These are phyloP conservation scores for Apis mellifera DNA, from an alignment of 1,140 invertebrate species.

Conservation along the genomic window DNA sequence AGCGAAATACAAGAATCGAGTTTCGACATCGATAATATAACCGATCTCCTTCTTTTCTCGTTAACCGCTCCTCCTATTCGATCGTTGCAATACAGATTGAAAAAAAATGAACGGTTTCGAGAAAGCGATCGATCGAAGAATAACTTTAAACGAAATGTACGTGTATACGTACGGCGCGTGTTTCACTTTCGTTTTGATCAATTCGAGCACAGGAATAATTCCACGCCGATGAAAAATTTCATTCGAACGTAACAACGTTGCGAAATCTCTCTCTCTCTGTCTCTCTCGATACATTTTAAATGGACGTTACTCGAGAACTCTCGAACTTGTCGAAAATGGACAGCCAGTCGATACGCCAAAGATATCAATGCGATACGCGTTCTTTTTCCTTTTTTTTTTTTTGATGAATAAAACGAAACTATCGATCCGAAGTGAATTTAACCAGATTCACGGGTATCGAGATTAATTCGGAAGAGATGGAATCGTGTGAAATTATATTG, in stretches of 20 bases:
- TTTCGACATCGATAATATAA: neutral
- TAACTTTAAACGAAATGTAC: too few relatives aligned
- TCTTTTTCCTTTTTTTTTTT: neutral
- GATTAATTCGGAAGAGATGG: too few relatives aligned
- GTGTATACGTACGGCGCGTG: neutral
- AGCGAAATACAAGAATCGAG: neutral
- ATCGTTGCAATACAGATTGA: neutral
- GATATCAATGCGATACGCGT: neutral
- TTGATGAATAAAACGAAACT: neutral
- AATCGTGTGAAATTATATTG: too few relatives aligned
- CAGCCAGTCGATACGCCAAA: neutral
- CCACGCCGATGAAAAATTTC: neutral
- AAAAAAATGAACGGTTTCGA: neutral
- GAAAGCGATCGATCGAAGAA: neutral
- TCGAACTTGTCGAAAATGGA: neutral
- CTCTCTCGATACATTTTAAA: slow-evolving; percentile 11
- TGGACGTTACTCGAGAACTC: neutral
- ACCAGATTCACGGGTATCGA: too few relatives aligned
- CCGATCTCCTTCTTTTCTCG: neutral
- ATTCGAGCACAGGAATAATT: neutral
- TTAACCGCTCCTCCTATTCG: neutral
- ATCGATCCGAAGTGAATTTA: too few relatives aligned
- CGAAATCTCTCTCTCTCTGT: neutral
- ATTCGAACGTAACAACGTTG: slow-evolving; percentile 18
- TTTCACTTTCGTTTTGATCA: slow-evolving; percentile 48